phyloP scores from a whole-genome alignment of 2,797 vertebrate species.

The Lindbergichthys nudifrons region DNA sequence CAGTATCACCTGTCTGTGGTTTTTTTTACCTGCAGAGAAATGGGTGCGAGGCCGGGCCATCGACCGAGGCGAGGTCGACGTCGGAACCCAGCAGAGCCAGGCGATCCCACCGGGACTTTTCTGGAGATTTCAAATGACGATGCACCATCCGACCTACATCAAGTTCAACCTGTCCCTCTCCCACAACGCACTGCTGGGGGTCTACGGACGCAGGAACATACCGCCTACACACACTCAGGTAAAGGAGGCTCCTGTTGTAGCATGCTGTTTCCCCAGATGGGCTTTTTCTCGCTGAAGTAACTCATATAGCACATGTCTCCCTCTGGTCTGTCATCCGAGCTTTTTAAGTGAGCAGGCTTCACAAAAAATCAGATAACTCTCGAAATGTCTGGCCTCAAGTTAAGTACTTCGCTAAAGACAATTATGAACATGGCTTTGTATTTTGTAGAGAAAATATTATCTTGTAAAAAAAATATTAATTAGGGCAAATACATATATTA shows the following conservation, averaged over 20 bases:
- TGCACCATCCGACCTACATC: constrained; percentile 94
- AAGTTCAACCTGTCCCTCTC: constrained; percentile 96
- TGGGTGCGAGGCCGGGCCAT: constrained; percentile 94
- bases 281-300: constrained; percentile 32
- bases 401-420: constrained; percentile 15
- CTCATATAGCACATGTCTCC: constrained; percentile 25
- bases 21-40: constrained; percentile 74
- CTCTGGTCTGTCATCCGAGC: constrained; percentile 30
- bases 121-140: constrained; percentile 96
- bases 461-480: neutral
- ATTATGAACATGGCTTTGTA: neutral
- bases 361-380: neutral
- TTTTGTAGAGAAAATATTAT: neutral
- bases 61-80: constrained; percentile 94
- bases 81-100: constrained; percentile 94
- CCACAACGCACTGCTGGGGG: constrained; percentile 93
- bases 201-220: constrained; percentile 96
- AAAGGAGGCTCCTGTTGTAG: constrained; percentile 51
- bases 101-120: constrained; percentile 95
- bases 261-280: constrained; percentile 62
- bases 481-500: constrained; percentile 2
- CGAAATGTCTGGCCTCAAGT: neutral
- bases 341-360: constrained; percentile 13
- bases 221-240: constrained; percentile 98
- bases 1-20: constrained; percentile 30